A percentile compares a stretch with the other conserved stretches of the same genome.
phyloP scores from a whole-genome alignment of 2,888 invertebrate species.

The Xylota sylvarum region DNA sequence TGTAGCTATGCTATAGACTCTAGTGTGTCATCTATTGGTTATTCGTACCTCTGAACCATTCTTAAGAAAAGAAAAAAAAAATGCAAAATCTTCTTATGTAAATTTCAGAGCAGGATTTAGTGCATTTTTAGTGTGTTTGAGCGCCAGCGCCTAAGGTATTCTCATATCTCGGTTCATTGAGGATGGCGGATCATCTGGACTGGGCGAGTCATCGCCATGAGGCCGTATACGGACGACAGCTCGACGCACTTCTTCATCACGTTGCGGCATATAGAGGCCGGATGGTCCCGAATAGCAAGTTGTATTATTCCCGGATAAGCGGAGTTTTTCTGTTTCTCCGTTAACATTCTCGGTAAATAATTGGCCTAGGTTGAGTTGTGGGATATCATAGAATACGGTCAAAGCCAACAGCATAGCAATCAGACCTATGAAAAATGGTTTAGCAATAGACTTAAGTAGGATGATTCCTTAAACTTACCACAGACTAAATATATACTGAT shows the following conservation, averaged over 20 bases:
- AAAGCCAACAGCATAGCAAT: slow-evolving; percentile 93
- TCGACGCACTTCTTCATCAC: slow-evolving; percentile 86
- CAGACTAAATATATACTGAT: slow-evolving; percentile 88
- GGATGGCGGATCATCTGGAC: slow-evolving; percentile 89
- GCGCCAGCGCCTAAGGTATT: slow-evolving; percentile 84
- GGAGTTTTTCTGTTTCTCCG: slow-evolving; percentile 89
- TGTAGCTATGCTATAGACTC: slow-evolving; percentile 20
- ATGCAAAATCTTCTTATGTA: slow-evolving; percentile 9
- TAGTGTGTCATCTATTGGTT: slow-evolving; percentile 29
- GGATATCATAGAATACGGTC: slow-evolving; percentile 95
- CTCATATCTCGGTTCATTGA: slow-evolving; percentile 87
- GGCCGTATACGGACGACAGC: slow-evolving; percentile 89
- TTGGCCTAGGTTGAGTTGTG: slow-evolving; percentile 93
- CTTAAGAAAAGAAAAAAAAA: neutral
- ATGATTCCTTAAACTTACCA: slow-evolving; percentile 77
- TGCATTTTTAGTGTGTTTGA: slow-evolving; percentile 7
- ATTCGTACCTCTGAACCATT: neutral
- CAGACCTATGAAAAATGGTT: slow-evolving; percentile 86
- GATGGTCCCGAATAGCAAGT: slow-evolving; percentile 84
- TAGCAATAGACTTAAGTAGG: neutral
- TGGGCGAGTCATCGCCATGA: slow-evolving; percentile 88
- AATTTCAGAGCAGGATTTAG: slow-evolving; percentile 16
- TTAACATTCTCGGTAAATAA: slow-evolving; percentile 89
- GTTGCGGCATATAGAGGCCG: slow-evolving; percentile 84
- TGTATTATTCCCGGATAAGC: slow-evolving; percentile 86